phyloP scores from a whole-genome alignment of 2,888 invertebrate genomes.

The Heliconius sara region DNA sequence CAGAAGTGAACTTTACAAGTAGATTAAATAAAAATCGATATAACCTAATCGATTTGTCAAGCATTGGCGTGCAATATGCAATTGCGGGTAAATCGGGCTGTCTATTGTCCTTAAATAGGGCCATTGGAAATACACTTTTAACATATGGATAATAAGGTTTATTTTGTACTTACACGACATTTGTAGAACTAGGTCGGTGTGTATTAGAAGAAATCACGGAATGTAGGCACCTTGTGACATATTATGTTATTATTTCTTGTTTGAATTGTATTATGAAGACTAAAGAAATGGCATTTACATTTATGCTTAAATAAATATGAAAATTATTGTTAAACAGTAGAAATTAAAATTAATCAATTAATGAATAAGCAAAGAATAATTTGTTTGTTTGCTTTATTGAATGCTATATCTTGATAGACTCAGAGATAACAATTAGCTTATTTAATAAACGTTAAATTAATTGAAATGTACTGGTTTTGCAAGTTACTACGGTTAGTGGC shows the following conservation, averaged over 20 bases:
- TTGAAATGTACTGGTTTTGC: background rate
- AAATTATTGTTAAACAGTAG: too few relatives aligned
- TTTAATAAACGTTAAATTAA: background rate
- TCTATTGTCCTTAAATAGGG: conserved; percentile 15
- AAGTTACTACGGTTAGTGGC: too few relatives aligned
- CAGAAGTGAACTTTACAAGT: conserved; percentile 7
- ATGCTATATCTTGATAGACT: background rate
- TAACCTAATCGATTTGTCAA: conserved; percentile 30
- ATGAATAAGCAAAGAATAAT: too few relatives aligned
- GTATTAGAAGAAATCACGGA: conserved; percentile 59
- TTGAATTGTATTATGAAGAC: background rate
- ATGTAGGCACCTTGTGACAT: conserved; percentile 42
- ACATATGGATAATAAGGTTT: background rate
- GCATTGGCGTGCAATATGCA: conserved; percentile 62
- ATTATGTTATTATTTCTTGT: background rate
- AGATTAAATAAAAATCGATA: conserved; percentile 29
- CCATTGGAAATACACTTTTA: background rate
- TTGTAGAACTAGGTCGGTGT: conserved; percentile 50
- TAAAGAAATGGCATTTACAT: background rate
- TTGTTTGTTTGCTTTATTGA: too few relatives aligned
- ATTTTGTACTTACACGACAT: background rate
- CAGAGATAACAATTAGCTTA: background rate
- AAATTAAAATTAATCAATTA: too few relatives aligned
- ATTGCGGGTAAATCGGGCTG: conserved; percentile 57
- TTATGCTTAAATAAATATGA: too few relatives aligned